These are phyloP conservation scores for Tuta absoluta DNA, from an alignment of 2,888 invertebrate species.

Conservation along the genomic window DNA sequence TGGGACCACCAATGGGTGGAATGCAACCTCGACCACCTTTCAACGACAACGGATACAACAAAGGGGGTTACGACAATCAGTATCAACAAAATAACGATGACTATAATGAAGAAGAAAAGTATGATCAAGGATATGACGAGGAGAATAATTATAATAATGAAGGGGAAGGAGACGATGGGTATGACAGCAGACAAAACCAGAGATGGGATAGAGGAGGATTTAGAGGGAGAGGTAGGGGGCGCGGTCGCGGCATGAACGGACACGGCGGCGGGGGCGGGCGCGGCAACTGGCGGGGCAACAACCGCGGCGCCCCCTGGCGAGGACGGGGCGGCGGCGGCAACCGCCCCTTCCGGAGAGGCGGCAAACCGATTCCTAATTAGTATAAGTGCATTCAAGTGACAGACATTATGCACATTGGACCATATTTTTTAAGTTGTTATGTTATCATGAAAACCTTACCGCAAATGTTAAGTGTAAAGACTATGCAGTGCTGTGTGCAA, in stretches of 20 bases:
- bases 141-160: slow-evolving; percentile 62
- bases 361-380: slow-evolving; percentile 66
- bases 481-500: slow-evolving; percentile 62
- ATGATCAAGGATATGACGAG: slow-evolving; percentile 57
- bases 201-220: slow-evolving; percentile 63
- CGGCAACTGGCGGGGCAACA: slow-evolving; percentile 55
- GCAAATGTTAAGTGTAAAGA: slow-evolving; percentile 64
- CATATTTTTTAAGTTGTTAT: slow-evolving; percentile 46
- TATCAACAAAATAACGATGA: slow-evolving; percentile 63
- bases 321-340: slow-evolving; percentile 60
- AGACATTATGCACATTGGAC: slow-evolving; percentile 51
- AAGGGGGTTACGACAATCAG: slow-evolving; percentile 62
- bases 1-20: slow-evolving; percentile 34
- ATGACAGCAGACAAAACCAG: slow-evolving; percentile 46
- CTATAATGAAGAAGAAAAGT: slow-evolving; percentile 58
- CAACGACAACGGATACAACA: slow-evolving; percentile 68
- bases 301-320: slow-evolving; percentile 58
- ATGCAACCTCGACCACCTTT: slow-evolving; percentile 58
- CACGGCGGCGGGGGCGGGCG: slow-evolving; percentile 67
- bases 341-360: slow-evolving; percentile 68
- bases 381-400: slow-evolving; percentile 36
- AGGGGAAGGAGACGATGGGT: slow-evolving; percentile 51
- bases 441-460: slow-evolving; percentile 50
- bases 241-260: slow-evolving; percentile 67
- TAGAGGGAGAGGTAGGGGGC: slow-evolving; percentile 65